A percentile compares a stretch with the other conserved stretches of the same genome.
Conservation (phyloP, 2,888 invertebrate species). For the Drosophila ochracea region DNA sequence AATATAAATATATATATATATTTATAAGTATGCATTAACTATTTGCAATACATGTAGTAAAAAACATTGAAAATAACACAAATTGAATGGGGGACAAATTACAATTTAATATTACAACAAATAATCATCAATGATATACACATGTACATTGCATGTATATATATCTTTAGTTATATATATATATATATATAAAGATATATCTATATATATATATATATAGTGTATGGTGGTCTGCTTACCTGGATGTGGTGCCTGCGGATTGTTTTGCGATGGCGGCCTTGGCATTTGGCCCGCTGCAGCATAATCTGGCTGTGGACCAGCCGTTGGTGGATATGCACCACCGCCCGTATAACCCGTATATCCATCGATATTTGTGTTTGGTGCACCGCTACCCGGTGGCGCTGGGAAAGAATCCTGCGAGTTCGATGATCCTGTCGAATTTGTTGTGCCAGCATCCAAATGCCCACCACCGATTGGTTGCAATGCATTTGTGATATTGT, state of each 20-base stretch:
- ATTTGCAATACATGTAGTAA: slow-evolving; percentile 35
- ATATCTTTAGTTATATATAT: slow-evolving; percentile 24
- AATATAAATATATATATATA: slow-evolving; percentile 28
- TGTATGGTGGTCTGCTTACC: slow-evolving; percentile 85
- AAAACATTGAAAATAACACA: slow-evolving; percentile 25
- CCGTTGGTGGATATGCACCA: slow-evolving; percentile 86
- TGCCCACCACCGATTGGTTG: slow-evolving; percentile 78
- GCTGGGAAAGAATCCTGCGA: slow-evolving; percentile 95
- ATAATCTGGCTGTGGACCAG: slow-evolving; percentile 87
- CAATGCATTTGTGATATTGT: slow-evolving; percentile 18
- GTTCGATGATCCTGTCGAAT: slow-evolving; percentile 91
- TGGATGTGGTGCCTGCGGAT: slow-evolving; percentile 88
- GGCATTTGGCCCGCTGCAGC: slow-evolving; percentile 89
- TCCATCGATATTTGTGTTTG: slow-evolving; percentile 92
- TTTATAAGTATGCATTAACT: slow-evolving; percentile 39
- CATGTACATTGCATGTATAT: slow-evolving; percentile 10
- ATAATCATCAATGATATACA: slow-evolving; percentile 20
- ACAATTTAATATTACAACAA: slow-evolving; percentile 34
- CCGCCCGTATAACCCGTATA: slow-evolving; percentile 91
- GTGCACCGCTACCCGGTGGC: slow-evolving; percentile 88
- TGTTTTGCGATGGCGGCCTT: slow-evolving; percentile 90
- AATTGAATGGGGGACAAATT: slow-evolving; percentile 25
- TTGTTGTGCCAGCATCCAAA: slow-evolving; percentile 74
- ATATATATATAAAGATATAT: slow-evolving; percentile 1
- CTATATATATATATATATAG: background rate